Conservation (phyloP, 1,140 invertebrate genomes). For the Drosophila arawakana region DNA sequence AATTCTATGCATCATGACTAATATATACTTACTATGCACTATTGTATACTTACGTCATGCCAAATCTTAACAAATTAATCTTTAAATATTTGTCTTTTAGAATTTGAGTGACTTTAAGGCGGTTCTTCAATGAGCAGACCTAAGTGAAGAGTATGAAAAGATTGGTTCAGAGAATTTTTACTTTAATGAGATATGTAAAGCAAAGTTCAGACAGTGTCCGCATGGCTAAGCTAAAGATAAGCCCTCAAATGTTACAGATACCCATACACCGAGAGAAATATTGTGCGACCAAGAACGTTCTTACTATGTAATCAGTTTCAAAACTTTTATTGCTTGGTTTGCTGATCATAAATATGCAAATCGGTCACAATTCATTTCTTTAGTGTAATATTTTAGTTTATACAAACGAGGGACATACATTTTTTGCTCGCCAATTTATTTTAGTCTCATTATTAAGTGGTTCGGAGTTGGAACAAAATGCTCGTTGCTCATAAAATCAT, state of each 20-base stretch:
- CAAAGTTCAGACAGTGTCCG: slow-evolving; percentile 24
- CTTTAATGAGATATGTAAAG: slow-evolving; percentile 16
- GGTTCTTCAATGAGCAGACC: too few species aligned
- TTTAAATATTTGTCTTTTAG: too few species aligned
- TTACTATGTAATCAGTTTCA: too few species aligned
- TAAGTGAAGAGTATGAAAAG: not conserved
- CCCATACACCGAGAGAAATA: slow-evolving; percentile 1
- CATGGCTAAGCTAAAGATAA: slow-evolving; percentile 28
- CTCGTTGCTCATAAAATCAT: slow-evolving; percentile 34
- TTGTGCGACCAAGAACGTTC: not conserved
- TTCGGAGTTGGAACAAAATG: slow-evolving; percentile 40
- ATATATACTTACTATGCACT: too few species aligned
- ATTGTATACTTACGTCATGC: too few species aligned
- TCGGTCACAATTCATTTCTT: too few species aligned
- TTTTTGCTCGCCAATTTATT: slow-evolving; percentile 14
- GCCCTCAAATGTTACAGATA: not conserved
- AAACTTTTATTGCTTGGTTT: too few species aligned
- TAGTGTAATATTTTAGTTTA: not conserved
- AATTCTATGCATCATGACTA: too few species aligned
- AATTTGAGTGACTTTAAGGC: too few species aligned
- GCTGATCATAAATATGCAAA: too few species aligned
- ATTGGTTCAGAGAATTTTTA: not conserved
- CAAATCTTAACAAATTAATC: too few species aligned
- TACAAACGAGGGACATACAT: not conserved
- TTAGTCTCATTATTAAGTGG: slow-evolving; percentile 43